Evolutionary conservation across 2,888 invertebrate species (phyloP), one percentile per base, ranked within the genome.

Genomic region (Leptogaster cylindrica): DNA sequence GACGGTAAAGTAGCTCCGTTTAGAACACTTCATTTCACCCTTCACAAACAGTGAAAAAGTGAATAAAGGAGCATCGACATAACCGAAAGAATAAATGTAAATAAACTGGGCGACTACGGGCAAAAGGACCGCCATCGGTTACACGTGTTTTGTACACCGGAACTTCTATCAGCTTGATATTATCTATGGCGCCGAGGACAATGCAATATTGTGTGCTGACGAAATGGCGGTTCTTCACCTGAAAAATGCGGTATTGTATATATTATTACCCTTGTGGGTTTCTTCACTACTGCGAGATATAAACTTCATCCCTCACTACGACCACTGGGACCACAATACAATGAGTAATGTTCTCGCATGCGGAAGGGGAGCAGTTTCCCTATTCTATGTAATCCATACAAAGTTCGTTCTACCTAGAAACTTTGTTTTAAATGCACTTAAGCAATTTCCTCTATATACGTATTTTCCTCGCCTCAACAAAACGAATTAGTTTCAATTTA

Each of bases 1-100:
- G 61, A 61, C 61, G 61, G 61, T 61, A 61, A 61, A 61, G 61
- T 61, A 44, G 61, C 61, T 61, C 61, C 61, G 61, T 44, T 61
- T 61, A 44, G 61, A 61, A 61, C 61, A 61, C 61, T 61, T 61
- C 61, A 61, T 61, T 61, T 61, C 61, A 61, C 61, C 61, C 44
- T 61, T 61, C 61, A 61, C 44, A 61, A 61, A 44, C 61, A 44
- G 41, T 44, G 44, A 44, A 28, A 44, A 61, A 41, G 44, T 44
- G 61, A 44, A 61, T 61, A 61, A 61, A 61, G 61, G 44, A 61
- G 23, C n/a, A n/a, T n/a, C 61, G 61, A 61, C 61, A 61, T 41
- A 25, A 61, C 44, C 61, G 61, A 44, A 61, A 61, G 44, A 61
- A 61, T 61, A 61, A 61, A 61, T 61, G 61, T 61, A 61, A 61